phyloP scores from a whole-genome alignment of 2,797 vertebrate species.

The Pteronotus mesoamericanus region DNA sequence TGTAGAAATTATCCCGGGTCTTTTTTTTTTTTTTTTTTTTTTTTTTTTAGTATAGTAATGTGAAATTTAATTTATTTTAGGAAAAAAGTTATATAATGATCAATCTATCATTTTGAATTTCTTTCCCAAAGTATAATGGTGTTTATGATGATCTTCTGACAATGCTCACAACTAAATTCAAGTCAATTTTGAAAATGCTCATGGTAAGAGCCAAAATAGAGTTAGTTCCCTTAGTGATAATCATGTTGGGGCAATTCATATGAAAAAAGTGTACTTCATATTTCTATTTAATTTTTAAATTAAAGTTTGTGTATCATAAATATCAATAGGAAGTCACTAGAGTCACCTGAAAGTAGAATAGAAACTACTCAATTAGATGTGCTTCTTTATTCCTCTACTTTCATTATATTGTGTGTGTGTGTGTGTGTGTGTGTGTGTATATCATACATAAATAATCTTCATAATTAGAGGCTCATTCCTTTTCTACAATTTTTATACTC shows the following conservation, averaged over 20 bases:
- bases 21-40: too few species aligned
- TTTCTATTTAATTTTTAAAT: not conserved
- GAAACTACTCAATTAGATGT: not conserved
- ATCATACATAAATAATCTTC: not conserved
- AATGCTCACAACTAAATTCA: not conserved
- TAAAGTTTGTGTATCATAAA: not conserved
- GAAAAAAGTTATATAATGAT: not conserved
- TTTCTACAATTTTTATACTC: slow-evolving; percentile 15
- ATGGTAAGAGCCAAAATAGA: not conserved
- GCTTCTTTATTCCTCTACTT: not conserved
- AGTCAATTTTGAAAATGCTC: not conserved
- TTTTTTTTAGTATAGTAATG: not conserved
- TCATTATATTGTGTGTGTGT: not conserved
- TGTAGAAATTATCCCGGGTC: not conserved
- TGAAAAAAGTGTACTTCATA: not conserved
- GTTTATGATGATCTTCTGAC: not conserved
- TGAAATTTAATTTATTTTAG: not conserved
- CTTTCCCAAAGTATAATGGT: not conserved
- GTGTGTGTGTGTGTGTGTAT: not conserved
- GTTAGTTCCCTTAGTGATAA: not conserved
- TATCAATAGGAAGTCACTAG: not conserved
- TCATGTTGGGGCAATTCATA: not conserved
- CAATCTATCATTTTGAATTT: not conserved
- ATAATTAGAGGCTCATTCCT: not conserved
- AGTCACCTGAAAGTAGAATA: not conserved